A percentile compares a stretch with the other conserved stretches of the same genome.
phyloP scores from a whole-genome alignment of 2,888 invertebrate species.

The Sympetrum striolatum region DNA sequence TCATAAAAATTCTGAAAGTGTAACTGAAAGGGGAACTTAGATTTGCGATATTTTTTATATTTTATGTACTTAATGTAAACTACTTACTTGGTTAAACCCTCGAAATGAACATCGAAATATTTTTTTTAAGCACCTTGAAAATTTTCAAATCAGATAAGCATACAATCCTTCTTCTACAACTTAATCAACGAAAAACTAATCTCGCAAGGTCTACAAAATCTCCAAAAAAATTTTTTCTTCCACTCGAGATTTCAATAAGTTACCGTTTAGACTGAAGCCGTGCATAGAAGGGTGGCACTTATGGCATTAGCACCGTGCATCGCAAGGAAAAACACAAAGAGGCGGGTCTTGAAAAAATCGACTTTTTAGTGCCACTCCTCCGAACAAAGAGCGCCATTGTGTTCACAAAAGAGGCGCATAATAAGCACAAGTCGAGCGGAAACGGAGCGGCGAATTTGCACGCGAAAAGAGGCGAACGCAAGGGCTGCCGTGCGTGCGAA shows the following conservation, averaged over 20 bases:
- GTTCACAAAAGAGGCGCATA: slow-evolving; percentile 19
- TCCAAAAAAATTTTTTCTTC: too few relatives aligned
- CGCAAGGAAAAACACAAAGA: not conserved
- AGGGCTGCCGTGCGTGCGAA: not conserved
- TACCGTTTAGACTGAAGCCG: not conserved
- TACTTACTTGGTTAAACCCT: too few relatives aligned
- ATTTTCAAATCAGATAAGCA: too few relatives aligned
- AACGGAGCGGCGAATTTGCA: not conserved
- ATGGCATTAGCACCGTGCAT: not conserved
- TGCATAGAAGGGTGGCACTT: not conserved
- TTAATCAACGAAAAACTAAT: too few relatives aligned
- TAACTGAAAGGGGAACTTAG: too few relatives aligned
- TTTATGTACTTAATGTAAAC: too few relatives aligned
- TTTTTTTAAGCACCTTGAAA: too few relatives aligned
- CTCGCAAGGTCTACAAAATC: too few relatives aligned
- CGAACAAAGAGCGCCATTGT: slow-evolving; percentile 1
- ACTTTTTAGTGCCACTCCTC: not conserved
- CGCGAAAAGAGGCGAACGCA: not conserved
- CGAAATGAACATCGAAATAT: too few relatives aligned
- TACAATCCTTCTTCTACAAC: too few relatives aligned
- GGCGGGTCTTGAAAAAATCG: not conserved
- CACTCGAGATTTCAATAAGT: not conserved
- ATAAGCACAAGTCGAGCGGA: not conserved
- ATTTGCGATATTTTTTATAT: too few relatives aligned
- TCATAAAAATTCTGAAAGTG: too few relatives aligned